Conservation (phyloP, 1,140 invertebrate species). For the Parapsyche elsis region DNA sequence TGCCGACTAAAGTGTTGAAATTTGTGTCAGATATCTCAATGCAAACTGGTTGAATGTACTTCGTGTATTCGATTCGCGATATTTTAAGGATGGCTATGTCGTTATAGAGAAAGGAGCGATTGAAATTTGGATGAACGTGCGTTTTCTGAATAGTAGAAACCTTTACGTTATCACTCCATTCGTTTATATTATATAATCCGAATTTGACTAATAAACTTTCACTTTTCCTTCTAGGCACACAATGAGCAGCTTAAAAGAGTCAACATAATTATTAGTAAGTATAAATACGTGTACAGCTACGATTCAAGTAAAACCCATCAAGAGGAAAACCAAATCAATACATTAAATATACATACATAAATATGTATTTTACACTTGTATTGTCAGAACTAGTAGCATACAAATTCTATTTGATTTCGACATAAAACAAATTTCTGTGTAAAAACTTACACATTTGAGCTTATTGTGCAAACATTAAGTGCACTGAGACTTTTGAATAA, state of each 20-base stretch:
- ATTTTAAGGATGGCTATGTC: neutral
- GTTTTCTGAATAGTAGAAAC: conserved; percentile 49
- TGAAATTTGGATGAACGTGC: neutral
- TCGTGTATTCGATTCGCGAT: neutral
- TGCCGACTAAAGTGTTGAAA: conserved; percentile 59
- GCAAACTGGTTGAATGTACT: neutral
- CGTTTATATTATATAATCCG: neutral
- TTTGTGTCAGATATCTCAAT: conserved; percentile 58
- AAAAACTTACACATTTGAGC: too few relatives aligned
- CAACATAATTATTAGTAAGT: neutral
- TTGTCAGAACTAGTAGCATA: too few relatives aligned
- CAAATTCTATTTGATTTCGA: too few relatives aligned
- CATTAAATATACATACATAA: too few relatives aligned
- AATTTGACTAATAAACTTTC: conserved; percentile 41
- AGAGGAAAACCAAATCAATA: too few relatives aligned
- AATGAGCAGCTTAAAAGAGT: conserved; percentile 12
- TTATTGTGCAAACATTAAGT: too few relatives aligned
- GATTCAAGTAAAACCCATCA: too few relatives aligned
- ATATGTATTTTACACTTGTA: too few relatives aligned
- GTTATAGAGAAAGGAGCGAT: neutral
- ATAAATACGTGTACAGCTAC: too few relatives aligned
- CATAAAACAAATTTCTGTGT: too few relatives aligned
- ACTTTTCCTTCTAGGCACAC: neutral
- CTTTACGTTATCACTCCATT: conserved; percentile 54
- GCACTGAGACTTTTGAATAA: too few relatives aligned